Conservation (phyloP, 2,888 invertebrate species). For the Drosophila subsilvestris region DNA sequence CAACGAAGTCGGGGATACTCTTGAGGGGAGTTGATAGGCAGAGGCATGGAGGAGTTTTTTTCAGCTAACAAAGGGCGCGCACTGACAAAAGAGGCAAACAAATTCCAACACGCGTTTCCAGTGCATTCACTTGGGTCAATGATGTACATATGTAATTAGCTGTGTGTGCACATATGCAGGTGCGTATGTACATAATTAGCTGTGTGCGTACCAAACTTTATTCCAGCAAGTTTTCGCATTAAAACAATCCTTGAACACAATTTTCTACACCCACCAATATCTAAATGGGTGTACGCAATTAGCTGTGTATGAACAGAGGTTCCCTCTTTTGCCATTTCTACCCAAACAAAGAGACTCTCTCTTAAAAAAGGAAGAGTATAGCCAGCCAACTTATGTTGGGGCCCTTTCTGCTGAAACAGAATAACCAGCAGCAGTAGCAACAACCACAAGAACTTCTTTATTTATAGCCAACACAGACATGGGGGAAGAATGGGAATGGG, state of each 20-base stretch:
- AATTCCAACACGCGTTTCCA: too few species aligned
- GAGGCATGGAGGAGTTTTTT: too few species aligned
- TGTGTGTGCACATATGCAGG: too few species aligned
- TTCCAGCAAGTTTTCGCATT: too few species aligned
- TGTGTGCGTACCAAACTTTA: too few species aligned
- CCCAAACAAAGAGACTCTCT: not conserved
- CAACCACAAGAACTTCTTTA: slow-evolving; percentile 42
- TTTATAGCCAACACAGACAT: slow-evolving; percentile 28
- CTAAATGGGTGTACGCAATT: not conserved
- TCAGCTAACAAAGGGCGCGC: too few species aligned
- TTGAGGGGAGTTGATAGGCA: not conserved
- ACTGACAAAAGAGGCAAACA: too few species aligned
- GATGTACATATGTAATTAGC: too few species aligned
- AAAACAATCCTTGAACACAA: too few species aligned
- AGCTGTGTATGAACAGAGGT: not conserved
- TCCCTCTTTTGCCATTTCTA: not conserved
- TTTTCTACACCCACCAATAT: too few species aligned
- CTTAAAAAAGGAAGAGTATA: slow-evolving; percentile 11
- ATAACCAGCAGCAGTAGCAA: slow-evolving; percentile 23
- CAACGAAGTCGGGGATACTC: not conserved
- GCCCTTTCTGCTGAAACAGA: slow-evolving; percentile 42
- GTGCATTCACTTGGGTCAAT: too few species aligned
- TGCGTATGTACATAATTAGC: too few species aligned
- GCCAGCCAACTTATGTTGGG: slow-evolving; percentile 21
- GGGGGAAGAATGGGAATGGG: not conserved